Evolutionary conservation across 2,113 vertebrate genomes (phyloP).

Genomic region (Hiodon alosoides): DNA sequence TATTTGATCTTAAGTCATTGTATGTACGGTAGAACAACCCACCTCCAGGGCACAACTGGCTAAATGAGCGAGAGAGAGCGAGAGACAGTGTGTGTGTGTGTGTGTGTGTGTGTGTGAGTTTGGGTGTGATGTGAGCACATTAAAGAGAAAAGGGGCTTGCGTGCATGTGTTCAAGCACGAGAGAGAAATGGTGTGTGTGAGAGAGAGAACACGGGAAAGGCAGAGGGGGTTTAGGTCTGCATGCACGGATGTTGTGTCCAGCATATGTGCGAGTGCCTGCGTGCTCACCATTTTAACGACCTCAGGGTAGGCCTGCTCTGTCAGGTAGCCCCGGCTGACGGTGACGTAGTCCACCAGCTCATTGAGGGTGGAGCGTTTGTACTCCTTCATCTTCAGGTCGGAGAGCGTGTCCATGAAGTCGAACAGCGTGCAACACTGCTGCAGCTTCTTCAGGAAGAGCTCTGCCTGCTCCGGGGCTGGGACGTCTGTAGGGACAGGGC

Average conservation of each 20-base stretch:
- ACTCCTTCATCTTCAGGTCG: constrained; percentile 99
- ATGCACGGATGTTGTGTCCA: background rate
- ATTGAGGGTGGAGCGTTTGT: constrained; percentile 99
- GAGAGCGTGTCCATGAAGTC: constrained; percentile 99
- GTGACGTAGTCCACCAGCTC: constrained; percentile 99
- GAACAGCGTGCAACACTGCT: constrained; percentile 99
- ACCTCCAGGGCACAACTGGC: too few relatives aligned
- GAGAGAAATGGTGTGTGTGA: too few relatives aligned
- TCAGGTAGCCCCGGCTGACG: constrained; percentile 98
- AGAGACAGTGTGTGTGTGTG: too few relatives aligned
- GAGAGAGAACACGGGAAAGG: too few relatives aligned
- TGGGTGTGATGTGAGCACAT: too few relatives aligned
- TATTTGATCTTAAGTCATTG: too few relatives aligned
- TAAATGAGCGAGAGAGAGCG: too few relatives aligned
- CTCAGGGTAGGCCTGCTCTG: constrained; percentile 98
- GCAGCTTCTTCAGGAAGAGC: constrained; percentile 99
- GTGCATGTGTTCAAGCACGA: too few relatives aligned
- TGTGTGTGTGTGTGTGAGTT: too few relatives aligned
- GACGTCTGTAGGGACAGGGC: constrained; percentile 78
- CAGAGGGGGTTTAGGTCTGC: background rate
- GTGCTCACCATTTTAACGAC: constrained; percentile 97
- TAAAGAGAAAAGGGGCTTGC: too few relatives aligned
- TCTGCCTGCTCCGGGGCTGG: constrained; percentile 95
- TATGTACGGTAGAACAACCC: too few relatives aligned
- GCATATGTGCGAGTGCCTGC: constrained; percentile 11